phyloP scores from a whole-genome alignment of 1,140 invertebrate species.

The Trissolcus basalis region DNA sequence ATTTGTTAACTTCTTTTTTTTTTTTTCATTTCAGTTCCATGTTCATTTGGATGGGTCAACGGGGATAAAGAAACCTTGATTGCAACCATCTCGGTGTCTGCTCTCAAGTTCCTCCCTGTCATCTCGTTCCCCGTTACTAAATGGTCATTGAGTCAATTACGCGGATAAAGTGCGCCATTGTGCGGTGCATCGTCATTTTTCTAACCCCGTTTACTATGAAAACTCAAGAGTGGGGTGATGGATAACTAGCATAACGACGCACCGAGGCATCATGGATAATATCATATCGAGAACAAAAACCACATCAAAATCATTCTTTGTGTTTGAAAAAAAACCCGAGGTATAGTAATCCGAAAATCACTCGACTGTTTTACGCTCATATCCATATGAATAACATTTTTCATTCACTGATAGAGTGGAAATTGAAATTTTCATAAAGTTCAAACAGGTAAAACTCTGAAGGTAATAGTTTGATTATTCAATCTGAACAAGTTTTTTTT shows the following conservation, averaged over 20 bases:
- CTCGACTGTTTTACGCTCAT: not conserved
- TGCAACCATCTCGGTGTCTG: slow-evolving; percentile 39
- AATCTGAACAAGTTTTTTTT: too few relatives aligned
- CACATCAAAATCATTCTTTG: not conserved
- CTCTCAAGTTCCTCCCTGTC: slow-evolving; percentile 34
- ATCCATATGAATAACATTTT: too few relatives aligned
- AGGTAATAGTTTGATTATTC: too few relatives aligned
- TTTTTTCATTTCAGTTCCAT: slow-evolving; percentile 13
- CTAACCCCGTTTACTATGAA: slow-evolving; percentile 66
- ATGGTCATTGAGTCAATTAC: slow-evolving; percentile 75
- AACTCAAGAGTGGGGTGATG: slow-evolving; percentile 39
- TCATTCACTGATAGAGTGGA: too few relatives aligned
- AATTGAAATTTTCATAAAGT: too few relatives aligned
- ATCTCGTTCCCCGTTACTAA: slow-evolving; percentile 64
- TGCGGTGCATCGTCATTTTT: slow-evolving; percentile 70
- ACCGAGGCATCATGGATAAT: slow-evolving; percentile 41
- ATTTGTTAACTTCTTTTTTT: too few relatives aligned
- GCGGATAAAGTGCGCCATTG: slow-evolving; percentile 73
- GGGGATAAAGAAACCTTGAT: slow-evolving; percentile 66
- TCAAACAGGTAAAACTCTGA: too few relatives aligned
- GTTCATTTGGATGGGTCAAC: slow-evolving; percentile 64
- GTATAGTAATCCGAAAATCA: too few relatives aligned
- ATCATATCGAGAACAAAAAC: slow-evolving; percentile 15
- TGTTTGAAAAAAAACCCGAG: too few relatives aligned
- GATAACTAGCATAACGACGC: slow-evolving; percentile 56